Evolutionary conservation across 2,113 vertebrate species (phyloP), one percentile per base, ranked within the genome.

Genomic region (Empidonax alnorum): DNA sequence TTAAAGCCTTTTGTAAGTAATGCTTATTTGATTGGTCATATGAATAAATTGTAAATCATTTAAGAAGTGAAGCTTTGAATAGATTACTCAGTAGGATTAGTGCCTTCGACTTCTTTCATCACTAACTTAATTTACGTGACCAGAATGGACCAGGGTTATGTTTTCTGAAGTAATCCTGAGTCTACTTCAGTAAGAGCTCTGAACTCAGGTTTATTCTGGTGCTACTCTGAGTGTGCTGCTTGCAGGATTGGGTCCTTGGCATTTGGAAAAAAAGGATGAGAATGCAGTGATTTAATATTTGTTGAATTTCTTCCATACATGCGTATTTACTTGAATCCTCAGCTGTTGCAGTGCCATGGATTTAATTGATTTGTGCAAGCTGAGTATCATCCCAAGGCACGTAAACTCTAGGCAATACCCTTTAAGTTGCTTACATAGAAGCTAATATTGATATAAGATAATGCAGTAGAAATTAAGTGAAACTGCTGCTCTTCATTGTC

Each of bases 31-130:
- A 76, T 77, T 61, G 30, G 65, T 76, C 68, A 35, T 71, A 67
- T 44, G 80, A 63, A 77, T 83, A 94, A 94, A 92, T 52, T 76
- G 74, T 61, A 69, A 75, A 61, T 93, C 39, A 63, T 90, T 92
- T 85, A 75, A 75, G 82, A 93, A 95, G 37, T 42, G 23, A 59
- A 91, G 71, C 84, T 96, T 89, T 91, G 84, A 89, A 96, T 82
- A 94, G 69, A 93, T 92, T 95, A 61, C 72, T 30, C 49, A 44
- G 61, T 66, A 52, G 25, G 75, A 93, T 95, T 90, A 91, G 53
- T 75, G 83, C 20, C n/a, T 75, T 87, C 0, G 0, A 46, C 33
- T 78, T 66, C 37, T 80, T 91, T 94, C 41, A 58, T 78, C 81
- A 35, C 65, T 94, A 82, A 77, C 89, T 91, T 84, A 55, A 87